Conservation (phyloP, 2,888 invertebrate species). For the Campopleginae sp. region DNA sequence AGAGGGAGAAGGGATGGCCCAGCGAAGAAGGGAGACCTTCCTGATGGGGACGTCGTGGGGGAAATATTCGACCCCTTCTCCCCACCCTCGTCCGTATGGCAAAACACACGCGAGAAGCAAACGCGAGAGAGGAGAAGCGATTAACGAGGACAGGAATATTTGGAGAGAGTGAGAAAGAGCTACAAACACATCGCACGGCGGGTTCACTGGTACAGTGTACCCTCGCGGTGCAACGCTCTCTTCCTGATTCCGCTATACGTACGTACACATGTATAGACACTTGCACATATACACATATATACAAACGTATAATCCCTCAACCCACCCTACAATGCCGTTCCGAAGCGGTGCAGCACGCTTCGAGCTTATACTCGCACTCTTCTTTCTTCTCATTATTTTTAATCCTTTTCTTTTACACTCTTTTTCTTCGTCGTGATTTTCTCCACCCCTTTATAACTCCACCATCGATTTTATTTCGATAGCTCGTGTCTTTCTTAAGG, state of each 20-base stretch:
- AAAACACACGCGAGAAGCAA: slow-evolving; percentile 33
- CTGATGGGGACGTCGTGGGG: slow-evolving; percentile 29
- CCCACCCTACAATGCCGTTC: slow-evolving; percentile 21
- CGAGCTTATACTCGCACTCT: slow-evolving; percentile 33
- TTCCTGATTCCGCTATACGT: slow-evolving; percentile 79
- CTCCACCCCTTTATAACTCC: background rate
- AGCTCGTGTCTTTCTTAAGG: background rate
- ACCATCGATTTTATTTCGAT: slow-evolving; percentile 12
- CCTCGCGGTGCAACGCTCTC: slow-evolving; percentile 82
- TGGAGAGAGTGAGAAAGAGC: slow-evolving; percentile 56
- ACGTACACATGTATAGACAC: slow-evolving; percentile 30
- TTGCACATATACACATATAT: background rate
- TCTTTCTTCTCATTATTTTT: slow-evolving; percentile 51
- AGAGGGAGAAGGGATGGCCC: slow-evolving; percentile 8
- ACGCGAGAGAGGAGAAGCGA: slow-evolving; percentile 29
- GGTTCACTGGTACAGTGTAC: slow-evolving; percentile 84
- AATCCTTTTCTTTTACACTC: slow-evolving; percentile 30
- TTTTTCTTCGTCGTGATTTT: slow-evolving; percentile 8
- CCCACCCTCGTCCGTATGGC: background rate
- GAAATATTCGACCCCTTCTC: slow-evolving; percentile 37
- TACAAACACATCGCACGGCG: slow-evolving; percentile 73
- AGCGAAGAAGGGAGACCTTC: slow-evolving; percentile 1
- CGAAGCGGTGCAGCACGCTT: slow-evolving; percentile 37
- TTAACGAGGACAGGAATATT: slow-evolving; percentile 61
- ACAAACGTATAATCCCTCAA: slow-evolving; percentile 26